Conservation (phyloP, 2,797 vertebrate genomes). For the Limosa lapponica region DNA sequence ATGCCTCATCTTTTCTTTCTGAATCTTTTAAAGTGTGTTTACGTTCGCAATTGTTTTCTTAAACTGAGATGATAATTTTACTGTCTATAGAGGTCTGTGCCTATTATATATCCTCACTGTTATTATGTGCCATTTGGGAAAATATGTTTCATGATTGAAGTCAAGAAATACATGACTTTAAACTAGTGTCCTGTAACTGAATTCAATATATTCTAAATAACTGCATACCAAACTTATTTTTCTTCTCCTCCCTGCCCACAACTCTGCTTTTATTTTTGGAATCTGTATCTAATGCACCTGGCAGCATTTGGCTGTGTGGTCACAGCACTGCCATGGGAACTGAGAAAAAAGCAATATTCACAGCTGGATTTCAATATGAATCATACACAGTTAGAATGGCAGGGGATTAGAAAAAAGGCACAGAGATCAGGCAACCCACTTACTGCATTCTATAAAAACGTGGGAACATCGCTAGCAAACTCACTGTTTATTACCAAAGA, state of each 20-base stretch:
- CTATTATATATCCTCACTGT: background rate
- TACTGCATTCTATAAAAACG: background rate
- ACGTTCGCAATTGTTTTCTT: background rate
- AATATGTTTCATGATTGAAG: background rate
- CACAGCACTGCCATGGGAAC: conserved; percentile 43
- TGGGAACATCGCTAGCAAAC: background rate
- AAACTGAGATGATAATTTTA: background rate
- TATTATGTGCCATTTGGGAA: background rate
- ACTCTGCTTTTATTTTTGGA: background rate
- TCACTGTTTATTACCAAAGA: background rate
- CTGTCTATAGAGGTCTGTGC: background rate
- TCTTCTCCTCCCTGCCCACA: background rate
- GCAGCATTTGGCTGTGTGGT: background rate
- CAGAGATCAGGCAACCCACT: background rate
- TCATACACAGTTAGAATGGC: background rate
- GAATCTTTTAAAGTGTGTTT: background rate
- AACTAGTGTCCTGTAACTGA: background rate
- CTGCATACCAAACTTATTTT: background rate
- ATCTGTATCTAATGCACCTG: conserved; percentile 34
- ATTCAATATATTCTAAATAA: background rate
- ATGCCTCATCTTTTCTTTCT: background rate
- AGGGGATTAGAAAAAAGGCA: conserved; percentile 5
- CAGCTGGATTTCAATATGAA: conserved; percentile 26
- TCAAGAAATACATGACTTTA: background rate
- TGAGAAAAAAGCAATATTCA: conserved; percentile 20